Evolutionary conservation across 2,888 invertebrate genomes (phyloP).

Genomic region (Ryuthela nishihirai): DNA sequence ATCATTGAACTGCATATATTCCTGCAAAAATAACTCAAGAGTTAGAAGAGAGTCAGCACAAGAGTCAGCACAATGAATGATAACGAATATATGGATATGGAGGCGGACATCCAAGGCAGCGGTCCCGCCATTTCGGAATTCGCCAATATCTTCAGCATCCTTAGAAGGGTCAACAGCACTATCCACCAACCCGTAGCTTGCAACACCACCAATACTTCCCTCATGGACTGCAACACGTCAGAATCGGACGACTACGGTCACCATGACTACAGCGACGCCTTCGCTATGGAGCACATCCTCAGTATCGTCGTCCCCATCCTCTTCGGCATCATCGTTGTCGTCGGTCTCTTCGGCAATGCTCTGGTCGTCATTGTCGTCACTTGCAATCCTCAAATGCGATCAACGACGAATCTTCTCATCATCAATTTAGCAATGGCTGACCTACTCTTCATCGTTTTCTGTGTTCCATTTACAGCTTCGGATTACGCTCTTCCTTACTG

Average conservation of each 20-base stretch:
- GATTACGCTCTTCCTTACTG: conserved; percentile 82
- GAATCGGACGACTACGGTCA: conserved; percentile 20
- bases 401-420: conserved; percentile 86
- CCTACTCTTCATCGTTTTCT: conserved; percentile 83
- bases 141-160: not conserved
- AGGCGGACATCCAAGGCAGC: conserved; percentile 8
- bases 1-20: no score
- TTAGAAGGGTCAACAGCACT: conserved; percentile 2
- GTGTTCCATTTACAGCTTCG: conserved; percentile 89
- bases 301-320: conserved; percentile 64
- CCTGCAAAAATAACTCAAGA: no score
- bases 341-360: conserved; percentile 82
- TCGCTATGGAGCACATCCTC: conserved; percentile 32
- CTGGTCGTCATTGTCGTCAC: conserved; percentile 84
- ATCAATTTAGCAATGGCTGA: conserved; percentile 87
- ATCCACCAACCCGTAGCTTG: conserved; percentile 2
- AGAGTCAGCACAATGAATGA: no score
- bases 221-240: conserved; percentile 11
- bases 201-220: conserved; percentile 3
- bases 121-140: conserved; percentile 2
- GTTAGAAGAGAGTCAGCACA: no score
- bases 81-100: conserved; percentile 15
- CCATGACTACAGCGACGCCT: conserved; percentile 24
- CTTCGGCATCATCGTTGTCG: conserved; percentile 78
- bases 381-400: conserved; percentile 85